These are phyloP conservation scores for Crypturellus tataupa DNA, from an alignment of 2,797 vertebrate species.

Conservation along the genomic window DNA sequence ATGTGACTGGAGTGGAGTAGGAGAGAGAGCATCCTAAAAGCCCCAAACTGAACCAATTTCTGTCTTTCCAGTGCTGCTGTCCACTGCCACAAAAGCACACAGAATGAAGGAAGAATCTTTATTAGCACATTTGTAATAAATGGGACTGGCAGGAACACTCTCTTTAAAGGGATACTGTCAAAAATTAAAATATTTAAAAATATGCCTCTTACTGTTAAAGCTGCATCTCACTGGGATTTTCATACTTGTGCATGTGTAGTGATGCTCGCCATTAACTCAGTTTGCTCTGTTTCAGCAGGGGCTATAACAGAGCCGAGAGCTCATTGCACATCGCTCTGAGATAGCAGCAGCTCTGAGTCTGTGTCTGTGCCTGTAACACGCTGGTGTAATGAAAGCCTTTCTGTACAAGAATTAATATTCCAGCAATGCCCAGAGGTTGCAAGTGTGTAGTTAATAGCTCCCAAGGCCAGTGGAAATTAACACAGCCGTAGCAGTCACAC, in stretches of 20 bases:
- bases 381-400: conserved; percentile 46
- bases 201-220: neutral
- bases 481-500: conserved; percentile 56
- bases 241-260: neutral
- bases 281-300: neutral
- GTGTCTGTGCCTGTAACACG: neutral
- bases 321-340: neutral
- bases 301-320: conserved; percentile 10
- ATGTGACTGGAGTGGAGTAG: neutral
- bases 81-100: neutral
- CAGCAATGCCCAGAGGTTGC: conserved; percentile 69
- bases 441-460: conserved; percentile 73
- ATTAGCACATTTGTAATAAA: conserved; percentile 13
- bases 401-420: conserved; percentile 71
- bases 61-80: neutral
- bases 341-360: neutral
- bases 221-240: neutral
- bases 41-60: neutral
- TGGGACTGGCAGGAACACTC: neutral
- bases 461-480: conserved; percentile 73
- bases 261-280: neutral
- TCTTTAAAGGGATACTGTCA: neutral
- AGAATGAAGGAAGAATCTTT: neutral
- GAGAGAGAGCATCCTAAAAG: neutral
- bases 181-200: conserved; percentile 36